These are phyloP conservation scores for Caerostris extrusa DNA, from an alignment of 1,140 invertebrate species.

Conservation along the genomic window DNA sequence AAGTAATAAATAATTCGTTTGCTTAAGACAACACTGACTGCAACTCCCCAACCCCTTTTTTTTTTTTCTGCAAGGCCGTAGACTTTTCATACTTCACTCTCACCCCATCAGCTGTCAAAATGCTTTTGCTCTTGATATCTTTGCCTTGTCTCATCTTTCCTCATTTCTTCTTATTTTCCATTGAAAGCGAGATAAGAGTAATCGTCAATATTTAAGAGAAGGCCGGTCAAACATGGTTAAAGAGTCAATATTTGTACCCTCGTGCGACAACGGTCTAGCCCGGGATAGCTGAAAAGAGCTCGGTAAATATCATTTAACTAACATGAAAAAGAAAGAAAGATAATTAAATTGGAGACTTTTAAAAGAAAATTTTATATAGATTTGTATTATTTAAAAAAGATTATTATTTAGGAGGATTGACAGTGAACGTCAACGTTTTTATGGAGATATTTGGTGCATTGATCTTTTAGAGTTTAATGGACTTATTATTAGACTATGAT, in stretches of 20 bases:
- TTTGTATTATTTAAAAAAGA: too few species aligned
- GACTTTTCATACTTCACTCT: slow-evolving; percentile 38
- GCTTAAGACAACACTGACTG: not conserved
- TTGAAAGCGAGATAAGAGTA: not conserved
- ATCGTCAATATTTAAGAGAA: slow-evolving; percentile 63
- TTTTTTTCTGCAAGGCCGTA: slow-evolving; percentile 37
- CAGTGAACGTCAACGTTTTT: too few species aligned
- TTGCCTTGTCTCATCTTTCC: not conserved
- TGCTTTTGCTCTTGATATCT: slow-evolving; percentile 27
- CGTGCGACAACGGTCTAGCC: not conserved
- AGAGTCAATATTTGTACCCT: slow-evolving; percentile 49
- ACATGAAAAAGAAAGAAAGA: not conserved
- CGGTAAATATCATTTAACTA: slow-evolving; percentile 8
- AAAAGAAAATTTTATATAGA: too few species aligned
- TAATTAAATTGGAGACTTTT: too few species aligned
- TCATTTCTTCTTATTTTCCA: not conserved
- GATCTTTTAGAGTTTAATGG: too few species aligned
- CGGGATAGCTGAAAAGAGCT: not conserved
- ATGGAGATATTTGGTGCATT: too few species aligned
- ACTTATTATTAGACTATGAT: too few species aligned
- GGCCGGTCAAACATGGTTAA: slow-evolving; percentile 18
- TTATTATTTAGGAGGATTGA: too few species aligned
- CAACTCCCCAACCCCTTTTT: not conserved
- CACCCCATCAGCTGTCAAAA: slow-evolving; percentile 51
- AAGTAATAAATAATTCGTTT: not conserved